Base-by-base conservation (phyloP, 2,888 invertebrate genomes). In the Nephrocerus scutellatus region DNA sequence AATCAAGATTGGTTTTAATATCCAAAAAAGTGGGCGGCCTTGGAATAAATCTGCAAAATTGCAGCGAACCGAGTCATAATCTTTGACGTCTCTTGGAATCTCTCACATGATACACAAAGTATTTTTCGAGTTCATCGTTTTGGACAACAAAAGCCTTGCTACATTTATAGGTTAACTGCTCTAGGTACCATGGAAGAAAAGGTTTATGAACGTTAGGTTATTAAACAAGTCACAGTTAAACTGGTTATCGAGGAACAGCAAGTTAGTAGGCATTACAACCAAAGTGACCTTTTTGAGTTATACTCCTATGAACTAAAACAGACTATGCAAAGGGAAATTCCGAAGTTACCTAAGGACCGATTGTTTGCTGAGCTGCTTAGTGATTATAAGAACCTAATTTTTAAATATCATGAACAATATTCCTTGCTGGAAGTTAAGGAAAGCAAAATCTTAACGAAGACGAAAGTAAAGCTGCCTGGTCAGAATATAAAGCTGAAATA, bases 61-160 rank as follows among this genome's bases (percentile, higher is more conserved):
- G 90, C 88, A 0, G 95, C 96, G 1, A 96, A 96, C 70, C 76
- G 96, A 36, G 95, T 95, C 1, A 81, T 97, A 5, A 89, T 97
- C 47, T 93, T 96, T 67, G 97, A 97, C 70, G 92, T 92, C 2
- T 92, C 91, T 4, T 96, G 95, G 96, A 97, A 97, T 72, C 96
- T 96, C 0, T 87, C 91, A 0, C 88, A 93, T 60, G 96, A 97
- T 62, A 83, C 91, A 25, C 97, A 97, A 72, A 90, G 92, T 59
- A 91, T 97, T 60, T 96, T 95, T 72, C 76, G 96, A 48, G 84
- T 93, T 23, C 96, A 91, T 64, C 79, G 96, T 39, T 95, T 93
- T 66, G 96, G 96, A 0, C 97, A 97, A 68, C 83, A 77, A 50
- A 96, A 97, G 63, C 93, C 95, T 0, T 90, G 89, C 57, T 96